phyloP scores from a whole-genome alignment of 2,888 invertebrate species.

The Brachypalpus laphriformis region DNA sequence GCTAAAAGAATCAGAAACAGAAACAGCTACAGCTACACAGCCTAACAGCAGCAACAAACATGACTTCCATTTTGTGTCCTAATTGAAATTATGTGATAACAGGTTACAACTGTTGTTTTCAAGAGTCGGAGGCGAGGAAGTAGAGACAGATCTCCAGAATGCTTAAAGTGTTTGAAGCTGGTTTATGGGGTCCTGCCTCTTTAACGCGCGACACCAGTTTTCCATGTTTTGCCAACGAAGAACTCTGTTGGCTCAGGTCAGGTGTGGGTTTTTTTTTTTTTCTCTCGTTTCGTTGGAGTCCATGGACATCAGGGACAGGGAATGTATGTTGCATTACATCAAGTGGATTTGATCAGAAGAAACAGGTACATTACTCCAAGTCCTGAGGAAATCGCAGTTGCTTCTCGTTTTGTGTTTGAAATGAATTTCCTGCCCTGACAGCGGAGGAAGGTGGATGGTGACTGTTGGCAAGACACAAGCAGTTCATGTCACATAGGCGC shows the following conservation, averaged over 20 bases:
- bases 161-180: slow-evolving; percentile 67
- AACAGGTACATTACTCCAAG: slow-evolving; percentile 73
- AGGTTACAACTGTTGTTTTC: slow-evolving; percentile 73
- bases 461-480: slow-evolving; percentile 59
- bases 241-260: slow-evolving; percentile 54
- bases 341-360: slow-evolving; percentile 70
- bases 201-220: slow-evolving; percentile 72
- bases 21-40: slow-evolving; percentile 31
- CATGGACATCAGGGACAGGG: slow-evolving; percentile 61
- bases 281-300: not conserved
- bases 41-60: slow-evolving; percentile 67
- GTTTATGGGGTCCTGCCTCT: slow-evolving; percentile 72
- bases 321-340: slow-evolving; percentile 70
- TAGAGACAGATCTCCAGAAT: slow-evolving; percentile 47
- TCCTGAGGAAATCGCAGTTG: slow-evolving; percentile 68
- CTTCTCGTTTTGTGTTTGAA: slow-evolving; percentile 43
- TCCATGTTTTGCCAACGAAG: slow-evolving; percentile 65
- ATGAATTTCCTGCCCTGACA: slow-evolving; percentile 66
- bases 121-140: slow-evolving; percentile 14
- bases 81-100: slow-evolving; percentile 75
- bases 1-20: slow-evolving; percentile 44
- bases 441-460: slow-evolving; percentile 6
- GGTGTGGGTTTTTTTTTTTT: slow-evolving; percentile 45
- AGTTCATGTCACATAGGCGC: slow-evolving; percentile 72
- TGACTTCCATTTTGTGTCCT: slow-evolving; percentile 74